phyloP scores from a whole-genome alignment of 1,140 invertebrate genomes.

The Pseudomyrmex gracilis region DNA sequence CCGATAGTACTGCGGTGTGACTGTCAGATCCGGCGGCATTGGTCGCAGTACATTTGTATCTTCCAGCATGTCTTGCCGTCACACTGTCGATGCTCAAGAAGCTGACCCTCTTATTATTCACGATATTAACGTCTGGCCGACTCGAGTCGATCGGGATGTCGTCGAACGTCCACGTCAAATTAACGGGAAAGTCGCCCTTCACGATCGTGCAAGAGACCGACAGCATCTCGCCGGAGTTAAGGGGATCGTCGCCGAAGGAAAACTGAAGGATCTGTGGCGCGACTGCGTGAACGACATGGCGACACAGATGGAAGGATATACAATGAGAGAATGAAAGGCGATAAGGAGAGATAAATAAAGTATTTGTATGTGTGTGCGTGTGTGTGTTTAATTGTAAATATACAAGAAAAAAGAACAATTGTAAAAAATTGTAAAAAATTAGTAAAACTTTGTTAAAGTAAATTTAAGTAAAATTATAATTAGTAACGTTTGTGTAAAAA shows the following conservation, averaged over 20 bases:
- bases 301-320: constrained; percentile 38
- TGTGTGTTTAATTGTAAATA: background rate
- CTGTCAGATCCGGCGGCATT: constrained; percentile 89
- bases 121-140: constrained; percentile 84
- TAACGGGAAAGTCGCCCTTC: constrained; percentile 90
- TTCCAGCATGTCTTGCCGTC: constrained; percentile 87
- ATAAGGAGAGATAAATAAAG: background rate
- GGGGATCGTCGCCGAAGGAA: constrained; percentile 89
- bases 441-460: background rate
- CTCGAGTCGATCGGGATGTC: constrained; percentile 84
- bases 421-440: background rate
- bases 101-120: constrained; percentile 87
- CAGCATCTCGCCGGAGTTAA: constrained; percentile 91
- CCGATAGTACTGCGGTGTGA: constrained; percentile 87
- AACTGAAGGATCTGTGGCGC: constrained; percentile 87
- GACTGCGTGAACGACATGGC: constrained; percentile 80
- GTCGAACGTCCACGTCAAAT: constrained; percentile 90
- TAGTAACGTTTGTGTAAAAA: background rate
- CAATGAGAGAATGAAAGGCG: constrained; percentile 25
- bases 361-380: background rate
- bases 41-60: constrained; percentile 89
- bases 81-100: constrained; percentile 88
- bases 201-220: constrained; percentile 90
- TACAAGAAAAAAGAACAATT: background rate
- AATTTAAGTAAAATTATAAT: constrained; percentile 5